phyloP scores from a whole-genome alignment of 2,797 vertebrate species.

The Enteromius trimaculatus region DNA sequence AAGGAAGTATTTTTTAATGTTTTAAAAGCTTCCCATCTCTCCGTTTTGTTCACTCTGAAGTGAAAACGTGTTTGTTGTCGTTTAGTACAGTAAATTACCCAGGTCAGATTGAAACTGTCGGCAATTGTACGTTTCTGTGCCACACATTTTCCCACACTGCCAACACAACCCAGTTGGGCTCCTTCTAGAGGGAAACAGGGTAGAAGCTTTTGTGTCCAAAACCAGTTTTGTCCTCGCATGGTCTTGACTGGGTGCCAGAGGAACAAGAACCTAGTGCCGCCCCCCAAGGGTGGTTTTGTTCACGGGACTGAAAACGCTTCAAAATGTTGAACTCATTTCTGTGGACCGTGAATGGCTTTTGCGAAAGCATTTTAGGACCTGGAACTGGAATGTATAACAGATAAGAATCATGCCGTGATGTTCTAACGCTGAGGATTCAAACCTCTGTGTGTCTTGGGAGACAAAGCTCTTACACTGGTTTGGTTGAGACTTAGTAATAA shows the following conservation, averaged over 20 bases:
- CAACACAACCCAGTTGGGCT: constrained; percentile 78
- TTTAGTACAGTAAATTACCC: constrained; percentile 63
- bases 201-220: constrained; percentile 61
- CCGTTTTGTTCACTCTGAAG: not conserved
- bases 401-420: constrained; percentile 8
- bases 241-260: constrained; percentile 80
- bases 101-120: constrained; percentile 46
- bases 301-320: constrained; percentile 72
- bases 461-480: constrained; percentile 31
- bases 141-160: constrained; percentile 85
- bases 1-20: too few relatives aligned
- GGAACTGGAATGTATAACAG: constrained; percentile 12
- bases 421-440: constrained; percentile 14
- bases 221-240: constrained; percentile 81
- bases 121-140: constrained; percentile 61
- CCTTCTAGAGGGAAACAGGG: constrained; percentile 65
- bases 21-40: not conserved
- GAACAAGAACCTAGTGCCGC: constrained; percentile 75
- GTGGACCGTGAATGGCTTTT: constrained; percentile 65
- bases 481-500: constrained; percentile 52
- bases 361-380: constrained; percentile 21
- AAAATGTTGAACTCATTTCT: constrained; percentile 73
- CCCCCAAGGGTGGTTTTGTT: constrained; percentile 74
- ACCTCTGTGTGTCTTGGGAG: constrained; percentile 16
- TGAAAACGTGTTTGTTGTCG: constrained; percentile 43